phyloP scores from a whole-genome alignment of 2,113 vertebrate species.

The Colistium nudipinnis region DNA sequence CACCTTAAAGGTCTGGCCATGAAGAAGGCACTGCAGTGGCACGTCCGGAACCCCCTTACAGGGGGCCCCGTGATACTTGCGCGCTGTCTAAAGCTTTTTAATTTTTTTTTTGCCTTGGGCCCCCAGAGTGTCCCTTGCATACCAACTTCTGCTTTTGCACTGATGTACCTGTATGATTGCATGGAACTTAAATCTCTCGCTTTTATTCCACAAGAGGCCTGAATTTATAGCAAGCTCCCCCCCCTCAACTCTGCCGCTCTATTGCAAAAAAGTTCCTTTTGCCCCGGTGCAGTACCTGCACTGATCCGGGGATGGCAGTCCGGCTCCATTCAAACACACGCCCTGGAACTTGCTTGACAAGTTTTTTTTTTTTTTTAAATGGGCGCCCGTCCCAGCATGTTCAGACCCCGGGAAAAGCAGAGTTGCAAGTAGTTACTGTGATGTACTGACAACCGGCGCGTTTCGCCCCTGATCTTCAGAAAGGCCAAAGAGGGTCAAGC shows the following conservation, averaged over 20 bases:
- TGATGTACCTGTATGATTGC: no score
- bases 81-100: no score
- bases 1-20: no score
- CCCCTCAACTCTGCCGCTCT: not conserved
- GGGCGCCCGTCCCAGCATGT: constrained; percentile 56
- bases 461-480: constrained; percentile 66
- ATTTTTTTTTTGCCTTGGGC: no score
- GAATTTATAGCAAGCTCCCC: not conserved
- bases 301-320: constrained; percentile 72
- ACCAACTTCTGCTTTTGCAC: no score
- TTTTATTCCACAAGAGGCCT: not conserved
- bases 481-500: constrained; percentile 47
- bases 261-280: not conserved
- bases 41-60: no score
- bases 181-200: no score
- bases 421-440: constrained; percentile 91
- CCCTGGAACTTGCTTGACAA: not conserved
- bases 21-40: no score
- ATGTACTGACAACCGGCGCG: constrained; percentile 90
- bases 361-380: constrained; percentile 61
- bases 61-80: no score
- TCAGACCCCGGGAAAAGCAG: constrained; percentile 86
- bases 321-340: constrained; percentile 63
- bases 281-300: constrained; percentile 59
- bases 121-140: no score